Evolutionary conservation across 2,888 invertebrate genomes (phyloP).

Genomic region (Eupelmus urozonus): DNA sequence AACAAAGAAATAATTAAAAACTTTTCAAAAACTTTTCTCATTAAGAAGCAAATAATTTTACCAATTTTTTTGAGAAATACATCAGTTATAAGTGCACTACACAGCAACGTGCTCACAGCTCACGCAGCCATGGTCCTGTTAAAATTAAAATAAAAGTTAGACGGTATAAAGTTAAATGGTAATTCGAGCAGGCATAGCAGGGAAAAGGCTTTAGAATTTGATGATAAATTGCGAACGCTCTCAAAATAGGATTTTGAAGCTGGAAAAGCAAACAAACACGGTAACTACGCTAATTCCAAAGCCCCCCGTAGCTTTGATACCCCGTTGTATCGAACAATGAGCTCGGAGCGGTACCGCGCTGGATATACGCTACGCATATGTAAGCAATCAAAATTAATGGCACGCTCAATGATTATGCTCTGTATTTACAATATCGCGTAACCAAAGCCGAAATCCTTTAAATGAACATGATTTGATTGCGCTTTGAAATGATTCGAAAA

Average conservation of each 20-base stretch:
- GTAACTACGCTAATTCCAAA: constrained; percentile 8
- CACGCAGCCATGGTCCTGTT: too few relatives aligned
- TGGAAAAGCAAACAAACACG: constrained; percentile 3
- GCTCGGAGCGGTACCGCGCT: not conserved
- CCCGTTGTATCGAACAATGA: constrained; percentile 15
- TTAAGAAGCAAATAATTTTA: not conserved
- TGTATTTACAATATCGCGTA: not conserved
- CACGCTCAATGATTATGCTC: not conserved
- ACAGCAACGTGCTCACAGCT: too few relatives aligned
- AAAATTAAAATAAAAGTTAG: too few relatives aligned
- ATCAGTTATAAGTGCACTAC: too few relatives aligned
- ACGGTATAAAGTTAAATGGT: not conserved
- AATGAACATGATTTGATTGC: too few relatives aligned
- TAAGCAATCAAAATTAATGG: constrained; percentile 11
- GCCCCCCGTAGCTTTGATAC: constrained; percentile 8
- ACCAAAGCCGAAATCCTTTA: too few relatives aligned
- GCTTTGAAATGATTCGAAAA: too few relatives aligned
- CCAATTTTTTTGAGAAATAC: too few relatives aligned
- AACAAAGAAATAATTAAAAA: not conserved
- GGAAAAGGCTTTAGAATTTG: not conserved
- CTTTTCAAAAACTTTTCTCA: not conserved
- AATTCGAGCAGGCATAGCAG: not conserved
- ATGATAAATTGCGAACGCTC: not conserved
- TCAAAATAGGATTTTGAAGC: not conserved
- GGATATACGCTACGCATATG: not conserved